These are phyloP conservation scores for Circaetus cinerascens DNA, from an alignment of 2,113 vertebrate species.

Conservation along the genomic window DNA sequence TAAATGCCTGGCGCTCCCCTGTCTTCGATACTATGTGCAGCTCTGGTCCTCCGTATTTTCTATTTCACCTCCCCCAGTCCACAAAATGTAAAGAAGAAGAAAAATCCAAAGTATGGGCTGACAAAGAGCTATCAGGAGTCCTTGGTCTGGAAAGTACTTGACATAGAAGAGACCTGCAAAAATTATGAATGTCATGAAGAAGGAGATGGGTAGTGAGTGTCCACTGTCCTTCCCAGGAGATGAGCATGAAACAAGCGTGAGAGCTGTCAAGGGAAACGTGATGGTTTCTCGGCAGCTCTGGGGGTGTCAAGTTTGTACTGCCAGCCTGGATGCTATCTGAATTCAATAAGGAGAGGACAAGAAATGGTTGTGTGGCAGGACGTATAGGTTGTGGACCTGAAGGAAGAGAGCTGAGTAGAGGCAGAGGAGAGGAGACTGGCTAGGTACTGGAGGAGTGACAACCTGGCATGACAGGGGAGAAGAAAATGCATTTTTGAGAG, in stretches of 20 bases:
- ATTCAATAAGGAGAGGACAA: background rate
- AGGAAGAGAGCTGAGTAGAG: background rate
- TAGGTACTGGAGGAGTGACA: fast-evolving
- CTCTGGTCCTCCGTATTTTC: background rate
- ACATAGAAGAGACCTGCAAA: background rate
- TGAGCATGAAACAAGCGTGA: fast-evolving
- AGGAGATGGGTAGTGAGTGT: background rate
- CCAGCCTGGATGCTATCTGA: fast-evolving
- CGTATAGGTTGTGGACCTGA: fast-evolving
- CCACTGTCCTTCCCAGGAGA: background rate
- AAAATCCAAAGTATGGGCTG: background rate
- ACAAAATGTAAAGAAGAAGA: background rate
- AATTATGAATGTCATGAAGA: background rate
- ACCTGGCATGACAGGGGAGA: background rate
- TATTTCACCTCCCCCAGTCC: background rate
- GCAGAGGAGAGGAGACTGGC: background rate
- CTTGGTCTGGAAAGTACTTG: background rate
- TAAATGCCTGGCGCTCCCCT: background rate
- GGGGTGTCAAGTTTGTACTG: background rate
- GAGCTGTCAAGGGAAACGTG: background rate
- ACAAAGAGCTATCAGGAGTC: background rate
- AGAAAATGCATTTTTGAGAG: background rate
- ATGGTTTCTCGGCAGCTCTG: background rate
- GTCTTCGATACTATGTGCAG: background rate
- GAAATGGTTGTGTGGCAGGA: background rate